These are phyloP conservation scores for Brachyptera putata DNA, from an alignment of 2,888 invertebrate genomes.

Conservation along the genomic window DNA sequence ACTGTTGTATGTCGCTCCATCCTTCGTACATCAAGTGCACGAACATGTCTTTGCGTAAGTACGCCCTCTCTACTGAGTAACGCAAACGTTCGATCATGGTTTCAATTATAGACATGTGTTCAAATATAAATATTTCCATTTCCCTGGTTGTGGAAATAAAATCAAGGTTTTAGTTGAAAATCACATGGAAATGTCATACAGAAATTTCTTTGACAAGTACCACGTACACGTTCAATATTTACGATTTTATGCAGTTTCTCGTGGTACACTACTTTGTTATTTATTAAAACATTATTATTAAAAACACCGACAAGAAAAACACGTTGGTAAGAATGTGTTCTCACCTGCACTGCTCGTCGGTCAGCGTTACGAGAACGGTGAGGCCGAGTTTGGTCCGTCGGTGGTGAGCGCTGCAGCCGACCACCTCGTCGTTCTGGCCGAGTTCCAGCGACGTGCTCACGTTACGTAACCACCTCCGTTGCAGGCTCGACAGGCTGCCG, in stretches of 20 bases:
- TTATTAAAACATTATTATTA: no score
- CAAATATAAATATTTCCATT: slow-evolving; percentile 70
- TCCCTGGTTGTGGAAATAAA: slow-evolving; percentile 47
- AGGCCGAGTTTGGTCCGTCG: slow-evolving; percentile 59
- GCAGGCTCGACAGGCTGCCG: slow-evolving; percentile 52
- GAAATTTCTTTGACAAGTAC: no score
- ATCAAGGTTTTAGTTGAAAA: no score
- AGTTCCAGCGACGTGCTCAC: slow-evolving; percentile 53
- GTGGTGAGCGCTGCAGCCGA: slow-evolving; percentile 32
- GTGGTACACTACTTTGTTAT: no score
- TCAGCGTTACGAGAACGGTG: slow-evolving; percentile 46
- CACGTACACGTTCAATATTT: no score
- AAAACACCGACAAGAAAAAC: no score
- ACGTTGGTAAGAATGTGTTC: not conserved
- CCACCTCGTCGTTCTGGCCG: slow-evolving; percentile 39
- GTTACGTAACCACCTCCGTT: slow-evolving; percentile 52
- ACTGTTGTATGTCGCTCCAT: slow-evolving; percentile 45
- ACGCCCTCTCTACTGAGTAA: slow-evolving; percentile 61
- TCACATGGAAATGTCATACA: no score
- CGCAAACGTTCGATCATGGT: slow-evolving; percentile 67
- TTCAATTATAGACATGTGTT: slow-evolving; percentile 73
- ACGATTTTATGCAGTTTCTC: no score
- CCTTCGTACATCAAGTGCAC: slow-evolving; percentile 51
- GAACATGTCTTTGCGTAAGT: slow-evolving; percentile 47
- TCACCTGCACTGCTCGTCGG: not conserved